These are phyloP conservation scores for Enteromius treurensis DNA, from an alignment of 2,797 vertebrate species.

Conservation along the genomic window DNA sequence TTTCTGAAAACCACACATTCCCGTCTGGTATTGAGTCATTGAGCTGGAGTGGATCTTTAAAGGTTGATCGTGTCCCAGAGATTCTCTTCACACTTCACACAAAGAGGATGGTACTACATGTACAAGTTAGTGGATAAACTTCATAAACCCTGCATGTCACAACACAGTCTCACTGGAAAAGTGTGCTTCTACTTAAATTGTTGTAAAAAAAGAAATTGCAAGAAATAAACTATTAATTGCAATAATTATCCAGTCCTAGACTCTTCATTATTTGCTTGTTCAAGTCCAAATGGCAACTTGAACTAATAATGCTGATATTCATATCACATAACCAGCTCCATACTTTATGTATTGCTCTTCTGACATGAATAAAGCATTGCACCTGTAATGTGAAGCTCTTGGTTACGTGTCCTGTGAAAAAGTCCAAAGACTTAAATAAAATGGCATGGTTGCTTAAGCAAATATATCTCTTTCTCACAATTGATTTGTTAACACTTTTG, in stretches of 20 bases:
- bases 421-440: neutral
- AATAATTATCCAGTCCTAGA: neutral
- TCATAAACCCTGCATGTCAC: neutral
- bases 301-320: neutral
- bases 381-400: neutral
- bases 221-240: neutral
- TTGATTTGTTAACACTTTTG: neutral
- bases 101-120: neutral
- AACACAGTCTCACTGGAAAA: neutral
- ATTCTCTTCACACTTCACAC: neutral
- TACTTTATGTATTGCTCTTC: neutral
- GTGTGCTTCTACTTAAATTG: neutral
- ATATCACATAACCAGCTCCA: neutral
- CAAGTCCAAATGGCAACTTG: neutral
- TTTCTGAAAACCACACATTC: slow-evolving; percentile 9
- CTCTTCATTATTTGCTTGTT: neutral
- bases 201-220: neutral
- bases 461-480: neutral
- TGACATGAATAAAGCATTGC: neutral
- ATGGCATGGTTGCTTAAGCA: neutral
- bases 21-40: neutral
- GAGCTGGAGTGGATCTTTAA: slow-evolving; percentile 27
- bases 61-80: neutral
- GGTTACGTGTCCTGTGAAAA: neutral
- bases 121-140: neutral